phyloP scores from a whole-genome alignment of 2,797 vertebrate species.

The Uromys caudimaculatus region DNA sequence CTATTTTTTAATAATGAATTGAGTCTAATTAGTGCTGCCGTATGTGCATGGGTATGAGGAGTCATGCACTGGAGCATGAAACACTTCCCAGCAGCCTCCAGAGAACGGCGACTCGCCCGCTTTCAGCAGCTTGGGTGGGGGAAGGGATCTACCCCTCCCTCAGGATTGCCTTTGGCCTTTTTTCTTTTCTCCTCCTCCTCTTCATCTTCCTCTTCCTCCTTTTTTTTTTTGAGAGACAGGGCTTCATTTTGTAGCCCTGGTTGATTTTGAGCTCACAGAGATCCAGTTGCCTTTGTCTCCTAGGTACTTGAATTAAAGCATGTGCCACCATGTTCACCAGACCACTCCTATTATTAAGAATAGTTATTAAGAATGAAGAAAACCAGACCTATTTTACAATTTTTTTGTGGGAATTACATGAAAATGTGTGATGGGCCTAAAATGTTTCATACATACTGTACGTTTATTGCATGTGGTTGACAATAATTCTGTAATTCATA shows the following conservation, averaged over 20 bases:
- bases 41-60: neutral
- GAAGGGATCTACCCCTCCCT: neutral
- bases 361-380: too few species aligned
- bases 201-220: too few species aligned
- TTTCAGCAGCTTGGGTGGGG: neutral
- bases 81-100: neutral
- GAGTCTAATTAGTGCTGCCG: neutral
- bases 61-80: neutral
- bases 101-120: neutral
- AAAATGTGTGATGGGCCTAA: neutral
- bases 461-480: neutral
- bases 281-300: neutral
- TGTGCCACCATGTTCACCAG: neutral
- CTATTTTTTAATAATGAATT: neutral
- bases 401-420: constrained; percentile 51
- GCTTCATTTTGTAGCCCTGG: neutral
- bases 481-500: constrained; percentile 53
- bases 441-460: neutral
- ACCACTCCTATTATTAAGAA: neutral
- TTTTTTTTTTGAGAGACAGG: neutral
- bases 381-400: neutral
- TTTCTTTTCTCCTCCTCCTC: too few species aligned
- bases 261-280: neutral
- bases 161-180: neutral
- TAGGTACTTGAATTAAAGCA: neutral